Base-by-base conservation (phyloP, 2,888 invertebrate species). In the Drosophila paramelanica region DNA sequence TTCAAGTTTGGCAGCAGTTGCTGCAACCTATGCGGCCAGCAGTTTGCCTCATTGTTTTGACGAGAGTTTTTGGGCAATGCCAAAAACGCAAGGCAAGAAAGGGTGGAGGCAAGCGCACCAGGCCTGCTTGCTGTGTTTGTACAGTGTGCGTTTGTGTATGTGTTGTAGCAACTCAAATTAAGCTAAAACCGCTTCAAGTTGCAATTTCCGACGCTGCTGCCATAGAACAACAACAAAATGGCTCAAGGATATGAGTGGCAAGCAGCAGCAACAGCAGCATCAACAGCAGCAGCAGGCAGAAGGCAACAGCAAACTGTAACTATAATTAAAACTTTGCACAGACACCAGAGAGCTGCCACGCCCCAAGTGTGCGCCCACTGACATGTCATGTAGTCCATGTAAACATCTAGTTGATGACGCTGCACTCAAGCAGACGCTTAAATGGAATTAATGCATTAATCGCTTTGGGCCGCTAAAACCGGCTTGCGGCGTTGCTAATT, bases 121-220 rank as follows among this genome's bases (percentile, higher is more conserved):
- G 25, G 39, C 39, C 51, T 27, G 41, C 36, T 33, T 31, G 31
- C 38, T 64, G n/a, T 65, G 65, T 53, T 67, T 47, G 27, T 36
- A 23, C 14, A 31, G n/a, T 1, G 10, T 45, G 7, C 57, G 2
- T 23, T 3, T 17, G 10, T 60, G 58, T 45, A 39, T 67, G 51
- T 42, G 49, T 53, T 52, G 56, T 20, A 53, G 78, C 60, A 81
- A 85, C 77, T 77, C 59, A 88, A 83, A 88, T 82, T 88, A 88
- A 88, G 83, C 86, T 67, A 77, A 82, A 85, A 83, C 86, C 80
- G 80, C 83, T 82, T 86, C 80, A 75, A 83, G 80, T 86, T 83
- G 86, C 88, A 83, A 88, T 83, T 83, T 83, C 88, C 82, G 88
- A 85, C 59, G 78, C 69, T 52, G 75, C 75, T 62, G 42, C 43